A percentile compares a stretch with the other conserved stretches of the same genome.
These are phyloP conservation scores for Pseudochirops cupreus DNA, from an alignment of 2,797 vertebrate genomes.

Conservation along the genomic window DNA sequence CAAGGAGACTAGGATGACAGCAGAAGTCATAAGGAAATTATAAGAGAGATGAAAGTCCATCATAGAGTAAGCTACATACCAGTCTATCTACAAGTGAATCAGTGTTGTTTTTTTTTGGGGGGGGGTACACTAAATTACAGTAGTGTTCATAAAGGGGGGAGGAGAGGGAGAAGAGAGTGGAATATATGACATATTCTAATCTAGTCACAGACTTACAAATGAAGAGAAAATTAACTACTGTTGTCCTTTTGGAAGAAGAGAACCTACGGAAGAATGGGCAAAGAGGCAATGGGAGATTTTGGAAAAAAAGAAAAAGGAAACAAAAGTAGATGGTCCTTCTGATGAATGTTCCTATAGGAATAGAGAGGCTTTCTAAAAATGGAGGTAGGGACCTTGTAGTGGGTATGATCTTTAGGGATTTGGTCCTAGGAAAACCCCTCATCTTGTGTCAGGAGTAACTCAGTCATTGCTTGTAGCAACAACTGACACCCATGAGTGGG, in stretches of 20 bases:
- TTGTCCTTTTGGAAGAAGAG: not conserved
- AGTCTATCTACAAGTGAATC: too few relatives aligned
- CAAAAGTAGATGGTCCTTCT: not conserved
- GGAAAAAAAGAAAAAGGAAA: not conserved
- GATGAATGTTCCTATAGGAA: not conserved
- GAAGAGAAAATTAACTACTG: not conserved
- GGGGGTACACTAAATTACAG: not conserved
- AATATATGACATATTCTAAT: not conserved
- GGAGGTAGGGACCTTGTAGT: not conserved
- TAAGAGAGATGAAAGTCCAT: too few relatives aligned
- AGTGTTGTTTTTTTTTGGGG: not conserved
- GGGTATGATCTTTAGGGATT: not conserved
- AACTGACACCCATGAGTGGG: not conserved
- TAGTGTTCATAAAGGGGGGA: not conserved
- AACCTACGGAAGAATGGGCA: not conserved
- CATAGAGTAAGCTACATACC: too few relatives aligned
- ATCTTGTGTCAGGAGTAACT: not conserved
- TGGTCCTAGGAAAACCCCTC: not conserved
- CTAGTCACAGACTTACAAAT: not conserved
- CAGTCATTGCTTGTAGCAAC: not conserved
- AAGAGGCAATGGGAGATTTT: not conserved
- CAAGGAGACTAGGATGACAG: too few relatives aligned
- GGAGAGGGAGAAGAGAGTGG: not conserved
- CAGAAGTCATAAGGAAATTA: too few relatives aligned
- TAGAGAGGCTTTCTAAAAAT: not conserved